phyloP scores from a whole-genome alignment of 1,140 invertebrate species.

The Drosophila bocqueti region DNA sequence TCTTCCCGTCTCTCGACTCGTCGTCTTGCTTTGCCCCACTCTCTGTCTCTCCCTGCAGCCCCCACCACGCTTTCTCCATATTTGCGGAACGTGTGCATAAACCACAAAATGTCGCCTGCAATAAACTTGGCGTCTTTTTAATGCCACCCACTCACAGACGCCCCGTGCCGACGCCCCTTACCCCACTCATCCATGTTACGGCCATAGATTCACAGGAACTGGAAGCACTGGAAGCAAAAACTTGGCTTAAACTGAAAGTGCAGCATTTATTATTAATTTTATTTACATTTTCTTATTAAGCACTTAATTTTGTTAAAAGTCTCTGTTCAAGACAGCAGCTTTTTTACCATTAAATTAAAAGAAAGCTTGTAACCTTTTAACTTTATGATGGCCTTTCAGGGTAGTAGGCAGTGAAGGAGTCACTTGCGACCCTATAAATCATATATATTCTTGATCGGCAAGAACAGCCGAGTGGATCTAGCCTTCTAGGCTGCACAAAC shows the following conservation, averaged over 20 bases:
- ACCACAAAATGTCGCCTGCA: slow-evolving; percentile 80
- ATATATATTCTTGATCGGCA: slow-evolving; percentile 1
- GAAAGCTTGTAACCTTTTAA: neutral
- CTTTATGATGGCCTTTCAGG: neutral
- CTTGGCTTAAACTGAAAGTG: neutral
- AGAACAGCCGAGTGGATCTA: neutral
- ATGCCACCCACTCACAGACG: slow-evolving; percentile 46
- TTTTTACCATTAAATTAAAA: neutral
- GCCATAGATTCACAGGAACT: neutral
- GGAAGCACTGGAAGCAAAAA: neutral
- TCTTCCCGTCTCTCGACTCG: neutral
- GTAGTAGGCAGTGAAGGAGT: neutral
- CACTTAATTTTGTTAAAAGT: neutral
- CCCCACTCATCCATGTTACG: slow-evolving; percentile 5
- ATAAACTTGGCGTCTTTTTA: slow-evolving; percentile 79
- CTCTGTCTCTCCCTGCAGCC: no score
- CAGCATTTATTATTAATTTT: neutral
- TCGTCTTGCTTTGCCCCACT: slow-evolving; percentile 5
- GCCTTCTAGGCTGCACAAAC: no score
- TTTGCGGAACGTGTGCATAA: slow-evolving; percentile 78
- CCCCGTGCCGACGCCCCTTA: neutral
- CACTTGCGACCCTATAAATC: neutral
- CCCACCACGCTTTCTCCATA: slow-evolving; percentile 13
- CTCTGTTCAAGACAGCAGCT: neutral
- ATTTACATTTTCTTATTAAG: neutral